Percentiles rank a stretch among this genome's conserved stretches.
Evolutionary conservation across 1,140 invertebrate species (phyloP).

Genomic region (Leptinotarsa defecta): DNA sequence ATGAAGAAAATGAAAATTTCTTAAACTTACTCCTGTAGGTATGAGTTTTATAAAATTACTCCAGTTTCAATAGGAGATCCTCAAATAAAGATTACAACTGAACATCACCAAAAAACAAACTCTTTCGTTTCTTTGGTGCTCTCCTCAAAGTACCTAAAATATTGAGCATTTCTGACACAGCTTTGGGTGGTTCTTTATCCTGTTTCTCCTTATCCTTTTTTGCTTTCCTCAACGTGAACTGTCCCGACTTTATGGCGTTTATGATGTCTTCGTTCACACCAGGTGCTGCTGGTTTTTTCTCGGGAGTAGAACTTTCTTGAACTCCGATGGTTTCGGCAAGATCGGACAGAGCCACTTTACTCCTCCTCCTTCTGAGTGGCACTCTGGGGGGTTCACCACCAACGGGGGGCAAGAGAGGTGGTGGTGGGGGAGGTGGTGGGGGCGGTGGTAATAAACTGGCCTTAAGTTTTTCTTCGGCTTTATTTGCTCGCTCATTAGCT

Average conservation of each 20-base stretch:
- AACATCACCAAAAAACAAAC: conserved; percentile 41
- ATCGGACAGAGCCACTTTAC: conserved; percentile 52
- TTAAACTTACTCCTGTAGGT: too few relatives aligned
- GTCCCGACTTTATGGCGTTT: conserved; percentile 76
- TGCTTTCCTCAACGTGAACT: conserved; percentile 70
- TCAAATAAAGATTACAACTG: conserved; percentile 30
- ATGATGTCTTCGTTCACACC: conserved; percentile 73
- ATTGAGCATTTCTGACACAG: conserved; percentile 73
- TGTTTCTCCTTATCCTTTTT: conserved; percentile 64
- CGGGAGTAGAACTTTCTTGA: conserved; percentile 21
- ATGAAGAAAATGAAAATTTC: too few relatives aligned
- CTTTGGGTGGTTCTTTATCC: conserved; percentile 66
- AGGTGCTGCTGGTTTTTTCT: conserved; percentile 39
- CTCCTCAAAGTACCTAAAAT: conserved; percentile 71
- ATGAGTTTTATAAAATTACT: too few relatives aligned
- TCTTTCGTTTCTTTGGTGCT: conserved; percentile 56
- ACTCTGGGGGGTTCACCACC: conserved; percentile 41
- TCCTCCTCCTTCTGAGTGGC: conserved; percentile 45
- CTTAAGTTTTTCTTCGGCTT: conserved; percentile 61
- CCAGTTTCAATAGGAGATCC: conserved; percentile 13
- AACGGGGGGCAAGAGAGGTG: conserved; percentile 55
- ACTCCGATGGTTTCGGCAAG: conserved; percentile 41
- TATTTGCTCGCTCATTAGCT: conserved; percentile 65
- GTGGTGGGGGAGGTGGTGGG: conserved; percentile 56
- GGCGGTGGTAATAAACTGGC: conserved; percentile 54